Evolutionary conservation across 2,888 invertebrate species (phyloP).

Genomic region (Pimpla rufipes): DNA sequence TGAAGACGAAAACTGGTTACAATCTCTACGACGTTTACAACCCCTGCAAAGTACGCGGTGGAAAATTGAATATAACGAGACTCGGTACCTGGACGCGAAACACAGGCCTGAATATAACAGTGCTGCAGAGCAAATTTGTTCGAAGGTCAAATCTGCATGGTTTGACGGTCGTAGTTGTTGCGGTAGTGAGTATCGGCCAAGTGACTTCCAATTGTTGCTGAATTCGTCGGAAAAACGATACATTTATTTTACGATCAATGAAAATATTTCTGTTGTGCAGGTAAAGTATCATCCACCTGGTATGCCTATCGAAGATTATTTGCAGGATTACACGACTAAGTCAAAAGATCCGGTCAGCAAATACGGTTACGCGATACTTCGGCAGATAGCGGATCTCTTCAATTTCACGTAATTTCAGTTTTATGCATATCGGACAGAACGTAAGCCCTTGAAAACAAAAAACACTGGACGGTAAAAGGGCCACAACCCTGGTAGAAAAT

Average conservation of each 20-base stretch:
- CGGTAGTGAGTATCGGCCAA: constrained; percentile 72
- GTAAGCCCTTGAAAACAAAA: too few species aligned
- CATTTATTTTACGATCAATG: too few species aligned
- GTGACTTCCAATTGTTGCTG: background rate
- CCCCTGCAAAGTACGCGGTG: constrained; percentile 76
- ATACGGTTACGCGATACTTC: constrained; percentile 75
- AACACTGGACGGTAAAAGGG: too few species aligned
- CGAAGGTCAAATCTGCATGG: constrained; percentile 78
- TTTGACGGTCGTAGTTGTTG: constrained; percentile 75
- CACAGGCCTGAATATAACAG: constrained; percentile 71
- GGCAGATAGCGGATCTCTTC: constrained; percentile 74
- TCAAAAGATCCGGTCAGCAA: constrained; percentile 77
- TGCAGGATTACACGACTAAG: constrained; percentile 75
- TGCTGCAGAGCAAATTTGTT: constrained; percentile 73
- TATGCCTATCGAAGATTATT: constrained; percentile 72
- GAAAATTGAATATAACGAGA: constrained; percentile 75
- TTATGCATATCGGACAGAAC: too few species aligned
- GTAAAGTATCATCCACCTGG: constrained; percentile 72
- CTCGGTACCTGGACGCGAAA: constrained; percentile 74
- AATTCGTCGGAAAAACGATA: background rate
- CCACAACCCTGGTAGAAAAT: too few species aligned
- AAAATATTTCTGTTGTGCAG: constrained; percentile 59
- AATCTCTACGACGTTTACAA: constrained; percentile 76
- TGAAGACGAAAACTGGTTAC: constrained; percentile 66
- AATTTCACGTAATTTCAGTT: constrained; percentile 76